Base-by-base conservation (phyloP, 2,888 invertebrate genomes). In the Rhorus exstirpatorius region DNA sequence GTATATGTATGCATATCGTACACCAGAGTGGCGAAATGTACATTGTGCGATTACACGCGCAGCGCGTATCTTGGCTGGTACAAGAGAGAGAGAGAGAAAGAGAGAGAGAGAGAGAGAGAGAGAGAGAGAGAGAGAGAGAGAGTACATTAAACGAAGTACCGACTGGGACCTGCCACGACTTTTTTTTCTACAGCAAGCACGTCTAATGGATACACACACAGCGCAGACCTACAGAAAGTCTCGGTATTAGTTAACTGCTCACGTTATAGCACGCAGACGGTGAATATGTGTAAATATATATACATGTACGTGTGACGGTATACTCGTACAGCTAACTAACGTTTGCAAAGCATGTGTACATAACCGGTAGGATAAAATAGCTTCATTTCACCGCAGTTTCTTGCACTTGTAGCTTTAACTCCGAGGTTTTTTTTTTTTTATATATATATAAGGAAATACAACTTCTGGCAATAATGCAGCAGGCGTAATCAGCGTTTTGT, bases 161-260 rank as follows among this genome's bases (percentile, higher is more conserved):
- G 78, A 82, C 79, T 71, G 72, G 21, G 61, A 61, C 63, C 58
- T 67, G 44, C 63, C 74, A 49, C 75, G 31, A 41, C 26, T 46
- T 55, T 74, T 74, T 74, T 75, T 71, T 75, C 53, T 49, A 24
- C 79, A 71, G 71, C 79, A 60, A 82, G 44, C 60, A 79, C 53
- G 51, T 71, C 75, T 82, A 82, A 75, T 79, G 82, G 65, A 60
- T 79, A 71, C 70, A 82, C 70, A 65, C 44, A 17, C 46, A 76
- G 58, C 46, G 51, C 17, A 49, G 41, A 63, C 68, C 58, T 51
- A 49, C 44, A 53, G 58, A 60, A 44, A 60, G 67, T 68, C 75
- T 60, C 65, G 79, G 70, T 51, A 75, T 71, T 79, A 58, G 75
- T 70, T 79, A 75, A 71, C 82, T 79, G 79, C 71, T 65, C 31